Evolutionary conservation across 2,888 invertebrate species (phyloP).

Genomic region (Prostheceraeus crozeri): DNA sequence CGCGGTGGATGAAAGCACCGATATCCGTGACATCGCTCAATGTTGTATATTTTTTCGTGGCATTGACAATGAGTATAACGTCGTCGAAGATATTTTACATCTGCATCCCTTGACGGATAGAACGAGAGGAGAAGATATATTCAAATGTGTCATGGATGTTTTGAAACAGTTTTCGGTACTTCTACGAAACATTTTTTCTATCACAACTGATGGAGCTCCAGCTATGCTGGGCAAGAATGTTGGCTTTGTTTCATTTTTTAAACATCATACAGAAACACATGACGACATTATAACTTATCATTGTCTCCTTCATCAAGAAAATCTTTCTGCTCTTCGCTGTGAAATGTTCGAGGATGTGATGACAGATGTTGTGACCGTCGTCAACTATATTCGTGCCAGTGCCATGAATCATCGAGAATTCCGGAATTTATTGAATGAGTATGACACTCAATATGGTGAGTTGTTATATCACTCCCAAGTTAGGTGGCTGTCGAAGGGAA

Average conservation of each 20-base stretch:
- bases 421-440: conserved; percentile 5
- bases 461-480: conserved; percentile 27
- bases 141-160: neutral
- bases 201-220: conserved; percentile 26
- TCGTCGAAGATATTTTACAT: conserved; percentile 29
- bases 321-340: conserved; percentile 19
- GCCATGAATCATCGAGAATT: conserved; percentile 32
- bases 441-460: conserved; percentile 24
- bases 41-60: conserved; percentile 6
- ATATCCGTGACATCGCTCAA: conserved; percentile 21
- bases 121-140: conserved; percentile 30
- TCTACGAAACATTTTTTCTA: conserved; percentile 20
- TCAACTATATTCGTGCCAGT: conserved; percentile 28
- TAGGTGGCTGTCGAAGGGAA: conserved; percentile 20
- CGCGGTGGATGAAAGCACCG: conserved; percentile 20
- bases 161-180: conserved; percentile 2
- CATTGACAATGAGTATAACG: conserved; percentile 20
- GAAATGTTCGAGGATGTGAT: conserved; percentile 27
- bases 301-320: conserved; percentile 34
- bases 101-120: conserved; percentile 16
- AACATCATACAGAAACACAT: conserved; percentile 27
- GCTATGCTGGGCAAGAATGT: conserved; percentile 24
- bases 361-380: neutral
- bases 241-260: conserved; percentile 24
- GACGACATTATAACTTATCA: conserved; percentile 32